Evolutionary conservation across 2,113 vertebrate genomes (phyloP).

Genomic region (Malurus melanocephalus): DNA sequence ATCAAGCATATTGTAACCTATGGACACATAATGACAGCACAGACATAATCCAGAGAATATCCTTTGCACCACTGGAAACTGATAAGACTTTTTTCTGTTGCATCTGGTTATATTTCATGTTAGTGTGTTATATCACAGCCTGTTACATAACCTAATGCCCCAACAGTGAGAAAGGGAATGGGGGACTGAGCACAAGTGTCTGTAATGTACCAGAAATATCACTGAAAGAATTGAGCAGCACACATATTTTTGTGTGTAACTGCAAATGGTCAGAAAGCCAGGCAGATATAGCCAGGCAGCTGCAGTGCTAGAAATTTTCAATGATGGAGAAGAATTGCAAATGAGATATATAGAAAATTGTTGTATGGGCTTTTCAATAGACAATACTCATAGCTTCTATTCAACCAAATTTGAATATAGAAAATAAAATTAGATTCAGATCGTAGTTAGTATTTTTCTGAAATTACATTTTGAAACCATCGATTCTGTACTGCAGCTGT

Average conservation of each 20-base stretch:
- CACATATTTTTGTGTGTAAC: not conserved
- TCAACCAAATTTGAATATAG: constrained; percentile 28
- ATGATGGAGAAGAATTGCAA: not conserved
- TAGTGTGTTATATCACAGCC: not conserved
- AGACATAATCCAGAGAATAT: not conserved
- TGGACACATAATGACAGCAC: not conserved
- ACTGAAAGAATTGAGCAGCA: not conserved
- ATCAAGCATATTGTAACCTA: not conserved
- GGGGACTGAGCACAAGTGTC: not conserved
- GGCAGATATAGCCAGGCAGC: not conserved
- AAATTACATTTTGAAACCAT: constrained; percentile 11
- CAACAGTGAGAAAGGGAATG: not conserved
- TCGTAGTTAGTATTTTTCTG: constrained; percentile 31
- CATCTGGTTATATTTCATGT: not conserved
- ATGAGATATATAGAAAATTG: constrained; percentile 24
- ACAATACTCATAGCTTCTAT: not conserved
- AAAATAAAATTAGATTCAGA: constrained; percentile 46
- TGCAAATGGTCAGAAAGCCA: not conserved
- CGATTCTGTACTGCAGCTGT: not conserved
- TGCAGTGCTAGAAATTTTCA: constrained; percentile 1
- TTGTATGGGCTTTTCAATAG: constrained; percentile 16
- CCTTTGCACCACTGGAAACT: not conserved
- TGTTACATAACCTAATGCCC: not conserved
- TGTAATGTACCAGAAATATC: not conserved
- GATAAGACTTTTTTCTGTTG: not conserved